Evolutionary conservation across 2,113 vertebrate species (phyloP), one percentile per base, ranked within the genome.

Genomic region (Thymallus thymallus): DNA sequence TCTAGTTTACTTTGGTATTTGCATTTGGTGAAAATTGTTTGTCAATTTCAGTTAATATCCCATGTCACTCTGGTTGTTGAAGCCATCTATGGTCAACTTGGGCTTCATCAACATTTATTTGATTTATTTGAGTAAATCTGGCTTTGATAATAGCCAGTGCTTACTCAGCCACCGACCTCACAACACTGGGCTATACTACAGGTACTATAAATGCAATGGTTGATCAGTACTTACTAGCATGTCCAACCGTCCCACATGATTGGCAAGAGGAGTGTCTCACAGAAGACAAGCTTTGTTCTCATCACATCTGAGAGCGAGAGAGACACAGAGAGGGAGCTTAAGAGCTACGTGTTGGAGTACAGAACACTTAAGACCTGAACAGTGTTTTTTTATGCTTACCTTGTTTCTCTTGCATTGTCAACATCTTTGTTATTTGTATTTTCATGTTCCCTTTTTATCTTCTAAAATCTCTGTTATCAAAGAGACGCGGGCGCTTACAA

Each of bases 361-460:
- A 79, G 63, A 74, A 67, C 71, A 80, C 84, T 81, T 85, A 84
- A 79, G 70, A 80, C 71, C 75, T 69, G 29, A 76, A 74, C 73
- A 75, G 20, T 84, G 85, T 84, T 81, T 81, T 81, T 70, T 82
- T 55, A 55, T 72, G 73, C 84, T 65, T 79, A 64, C 58, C 23
- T 63, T 66, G 61, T 74, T 65, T 75, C 71, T 73, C 66, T 58
- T 24, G 0, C 20, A 70, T 76, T 88, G 77, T 81, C 86, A 87
- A 79, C 76, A 82, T 79, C 69, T 66, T 62, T 77, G 74, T 83
- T 85, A 76, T 85, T 80, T 84, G 76, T 81, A 82, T 77, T 82
- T 85, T 82, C 62, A 69, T 76, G 71, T 69, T 78, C 24, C 65
- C 73, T 74, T 86, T 91, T 88, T 80, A 88, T 89, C 79, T 74